Base-by-base conservation (phyloP, 23 tunicate species). In the Clavelina lepadiformis region DNA sequence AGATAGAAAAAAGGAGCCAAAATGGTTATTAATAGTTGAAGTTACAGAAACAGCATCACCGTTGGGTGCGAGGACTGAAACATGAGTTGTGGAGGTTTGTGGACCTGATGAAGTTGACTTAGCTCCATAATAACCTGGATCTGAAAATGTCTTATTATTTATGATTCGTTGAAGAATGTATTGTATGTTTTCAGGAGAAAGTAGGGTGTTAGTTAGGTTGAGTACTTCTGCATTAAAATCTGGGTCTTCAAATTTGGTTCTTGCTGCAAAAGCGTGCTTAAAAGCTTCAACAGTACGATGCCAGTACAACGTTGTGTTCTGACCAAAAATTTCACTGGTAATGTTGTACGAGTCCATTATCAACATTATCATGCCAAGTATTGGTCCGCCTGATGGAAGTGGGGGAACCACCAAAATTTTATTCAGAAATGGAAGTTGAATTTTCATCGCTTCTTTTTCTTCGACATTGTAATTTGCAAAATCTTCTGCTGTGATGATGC, bases 331-430 rank as follows among this genome's bases (percentile, higher is more conserved):
- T 1, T 28, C 28, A 22, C 62, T 28, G 20, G 71, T 69, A 25
- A 79, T 54, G 46, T 75, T 61, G 33, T 59, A 89, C 2, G 34
- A 15, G 52, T 89, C 97, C 63, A 89, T 75, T 21, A 89, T 30
- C 0, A 76, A 33, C 67, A 89, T 31, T 13, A 89, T 81, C 3
- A 89, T 58, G 3, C 61, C 74, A 8, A 89, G 69, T 31, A 81
- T 57, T 13, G 97, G 89, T 8, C 97, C 97, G 18, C 97, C 97
- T 1, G 72, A 74, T 25, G 97, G 97, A 55, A 81, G 36, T 13
- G 89, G 80, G 1, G 97, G 83, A 5, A 61, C 89, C 31, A 66
- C 51, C 24, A 89, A 34, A 22, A 34, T 65, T 45, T 35, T 36
- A 18, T 72, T 71, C 13, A 75, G 55, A 56, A 57, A 57, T 2